Conservation (phyloP, 2,888 invertebrate species). For the Drosophila leonis region DNA sequence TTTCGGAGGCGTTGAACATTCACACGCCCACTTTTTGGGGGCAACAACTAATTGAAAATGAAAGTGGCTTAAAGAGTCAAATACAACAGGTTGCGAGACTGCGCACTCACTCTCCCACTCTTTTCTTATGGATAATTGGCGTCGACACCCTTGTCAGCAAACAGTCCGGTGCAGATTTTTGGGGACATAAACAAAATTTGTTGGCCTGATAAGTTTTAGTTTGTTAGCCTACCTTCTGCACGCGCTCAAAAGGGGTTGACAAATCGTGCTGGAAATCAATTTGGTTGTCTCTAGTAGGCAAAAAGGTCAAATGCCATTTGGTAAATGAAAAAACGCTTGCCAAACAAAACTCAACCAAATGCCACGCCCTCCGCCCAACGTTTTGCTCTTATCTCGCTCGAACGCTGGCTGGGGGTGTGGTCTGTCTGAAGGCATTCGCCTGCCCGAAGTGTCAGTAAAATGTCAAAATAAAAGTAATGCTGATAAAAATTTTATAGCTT, state of each 20-base stretch:
- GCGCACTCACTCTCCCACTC: conserved; percentile 27
- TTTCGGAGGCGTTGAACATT: conserved; percentile 66
- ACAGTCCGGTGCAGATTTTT: conserved; percentile 60
- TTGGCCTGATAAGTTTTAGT: conserved; percentile 64
- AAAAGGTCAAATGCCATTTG: conserved; percentile 76
- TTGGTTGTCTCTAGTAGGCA: conserved; percentile 51
- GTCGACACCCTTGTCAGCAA: conserved; percentile 77
- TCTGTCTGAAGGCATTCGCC: conserved; percentile 46
- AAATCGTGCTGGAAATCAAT: conserved; percentile 79
- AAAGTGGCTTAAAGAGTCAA: conserved; percentile 52
- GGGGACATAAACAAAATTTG: conserved; percentile 64
- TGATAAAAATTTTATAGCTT: conserved; percentile 81
- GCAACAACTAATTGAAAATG: conserved; percentile 77
- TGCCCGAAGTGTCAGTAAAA: conserved; percentile 76
- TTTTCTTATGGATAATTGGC: conserved; percentile 66
- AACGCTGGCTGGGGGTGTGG: conserved; percentile 1
- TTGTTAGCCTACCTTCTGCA: conserved; percentile 6
- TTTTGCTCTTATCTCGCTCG: conserved; percentile 53
- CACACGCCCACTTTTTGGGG: conserved; percentile 75
- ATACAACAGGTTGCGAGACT: conserved; percentile 63
- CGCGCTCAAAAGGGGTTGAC: conserved; percentile 64
- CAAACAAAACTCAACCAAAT: conserved; percentile 34
- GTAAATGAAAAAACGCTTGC: conserved; percentile 70
- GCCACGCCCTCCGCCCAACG: conserved; percentile 40
- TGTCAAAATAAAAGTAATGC: conserved; percentile 82